phyloP scores from a whole-genome alignment of 2,888 invertebrate genomes.

The Athripsodes cinereus region DNA sequence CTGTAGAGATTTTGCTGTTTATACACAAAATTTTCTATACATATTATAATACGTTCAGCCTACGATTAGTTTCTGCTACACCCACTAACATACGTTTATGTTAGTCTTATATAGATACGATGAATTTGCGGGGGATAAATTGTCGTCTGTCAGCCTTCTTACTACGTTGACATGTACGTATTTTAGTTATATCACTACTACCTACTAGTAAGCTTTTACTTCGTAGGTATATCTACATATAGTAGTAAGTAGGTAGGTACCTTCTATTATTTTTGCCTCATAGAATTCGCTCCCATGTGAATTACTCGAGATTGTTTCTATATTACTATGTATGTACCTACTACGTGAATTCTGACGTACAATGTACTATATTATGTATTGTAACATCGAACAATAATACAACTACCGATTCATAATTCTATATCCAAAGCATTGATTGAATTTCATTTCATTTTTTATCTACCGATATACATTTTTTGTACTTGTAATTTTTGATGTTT shows the following conservation, averaged over 20 bases:
- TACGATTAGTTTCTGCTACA: too few species aligned
- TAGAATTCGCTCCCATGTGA: conserved; percentile 14
- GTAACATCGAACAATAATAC: too few species aligned
- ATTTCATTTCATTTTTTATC: not conserved
- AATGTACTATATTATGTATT: too few species aligned
- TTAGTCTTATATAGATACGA: too few species aligned
- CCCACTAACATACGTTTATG: too few species aligned
- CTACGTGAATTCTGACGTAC: not conserved
- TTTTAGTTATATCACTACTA: not conserved
- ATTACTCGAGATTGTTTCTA: conserved; percentile 9
- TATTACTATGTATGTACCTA: conserved; percentile 3
- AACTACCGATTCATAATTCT: not conserved
- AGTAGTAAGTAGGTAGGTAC: not conserved
- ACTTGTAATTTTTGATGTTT: not conserved
- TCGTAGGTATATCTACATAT: not conserved
- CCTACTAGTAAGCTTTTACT: not conserved
- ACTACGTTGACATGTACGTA: not conserved
- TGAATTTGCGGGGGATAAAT: too few species aligned
- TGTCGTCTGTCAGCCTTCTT: too few species aligned
- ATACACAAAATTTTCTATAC: too few species aligned
- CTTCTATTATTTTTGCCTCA: conserved; percentile 11
- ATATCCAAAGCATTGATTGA: not conserved
- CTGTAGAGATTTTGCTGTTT: too few species aligned
- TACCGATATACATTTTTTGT: not conserved
- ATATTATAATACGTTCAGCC: too few species aligned